Conservation (phyloP, 2,113 vertebrate genomes). For the Chloropsis hardwickii region DNA sequence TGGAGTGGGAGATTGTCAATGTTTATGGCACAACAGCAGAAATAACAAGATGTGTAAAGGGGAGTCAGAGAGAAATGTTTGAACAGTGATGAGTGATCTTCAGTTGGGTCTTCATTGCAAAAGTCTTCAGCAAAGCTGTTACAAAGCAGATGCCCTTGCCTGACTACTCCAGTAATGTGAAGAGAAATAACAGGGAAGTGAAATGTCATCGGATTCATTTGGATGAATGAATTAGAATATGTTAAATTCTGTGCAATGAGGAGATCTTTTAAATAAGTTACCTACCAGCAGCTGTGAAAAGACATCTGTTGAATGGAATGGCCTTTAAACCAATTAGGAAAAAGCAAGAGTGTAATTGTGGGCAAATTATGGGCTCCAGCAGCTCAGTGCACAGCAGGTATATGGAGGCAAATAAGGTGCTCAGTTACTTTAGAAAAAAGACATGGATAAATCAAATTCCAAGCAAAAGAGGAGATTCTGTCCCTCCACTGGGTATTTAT, state of each 20-base stretch:
- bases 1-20: neutral
- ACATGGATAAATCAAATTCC: neutral
- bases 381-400: constrained; percentile 21
- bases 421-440: neutral
- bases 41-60: neutral
- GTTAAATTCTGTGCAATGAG: neutral
- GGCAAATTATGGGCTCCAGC: constrained; percentile 8
- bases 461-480: neutral
- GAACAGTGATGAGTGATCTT: neutral
- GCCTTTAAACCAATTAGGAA: neutral
- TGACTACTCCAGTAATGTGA: neutral
- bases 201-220: neutral
- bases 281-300: neutral
- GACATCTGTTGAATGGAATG: constrained; percentile 1
- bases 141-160: neutral
- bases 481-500: neutral
- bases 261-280: constrained; percentile 6
- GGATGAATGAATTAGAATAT: neutral
- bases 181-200: neutral
- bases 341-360: constrained; percentile 14
- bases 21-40: neutral
- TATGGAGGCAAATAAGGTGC: neutral
- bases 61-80: neutral
- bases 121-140: neutral
- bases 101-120: neutral